Conservation (phyloP, 2,888 invertebrate species). For the Charanyca ferruginea region DNA sequence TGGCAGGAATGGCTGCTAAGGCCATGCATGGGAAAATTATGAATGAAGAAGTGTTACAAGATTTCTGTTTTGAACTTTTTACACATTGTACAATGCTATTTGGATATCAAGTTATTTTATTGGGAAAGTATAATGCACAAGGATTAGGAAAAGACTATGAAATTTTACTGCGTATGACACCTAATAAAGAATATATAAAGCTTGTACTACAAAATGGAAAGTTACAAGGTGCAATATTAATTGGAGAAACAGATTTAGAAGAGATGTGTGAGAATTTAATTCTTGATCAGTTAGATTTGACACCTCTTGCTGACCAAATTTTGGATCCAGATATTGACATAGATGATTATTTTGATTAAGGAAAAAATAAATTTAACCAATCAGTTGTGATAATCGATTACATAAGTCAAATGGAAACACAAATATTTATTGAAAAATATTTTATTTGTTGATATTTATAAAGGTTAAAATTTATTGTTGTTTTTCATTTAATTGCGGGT, state of each 20-base stretch:
- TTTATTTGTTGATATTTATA: too few relatives aligned
- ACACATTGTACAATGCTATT: constrained; percentile 99
- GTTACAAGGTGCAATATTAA: constrained; percentile 98
- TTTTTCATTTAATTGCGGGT: too few relatives aligned
- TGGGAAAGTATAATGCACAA: constrained; percentile 98
- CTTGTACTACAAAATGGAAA: constrained; percentile 96
- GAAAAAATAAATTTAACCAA: neutral
- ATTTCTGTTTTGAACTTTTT: constrained; percentile 99
- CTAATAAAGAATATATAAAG: constrained; percentile 96
- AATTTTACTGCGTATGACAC: constrained; percentile 95
- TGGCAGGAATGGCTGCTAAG: constrained; percentile 98
- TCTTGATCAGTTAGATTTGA: constrained; percentile 97
- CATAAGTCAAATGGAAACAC: too few relatives aligned
- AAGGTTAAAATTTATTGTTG: too few relatives aligned
- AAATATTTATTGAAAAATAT: too few relatives aligned
- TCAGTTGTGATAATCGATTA: too few relatives aligned
- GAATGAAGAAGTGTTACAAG: constrained; percentile 94
- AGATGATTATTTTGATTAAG: constrained; percentile 99
- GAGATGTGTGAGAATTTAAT: constrained; percentile 99
- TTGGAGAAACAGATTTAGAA: constrained; percentile 99
- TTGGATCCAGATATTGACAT: constrained; percentile 99
- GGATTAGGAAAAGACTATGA: constrained; percentile 95
- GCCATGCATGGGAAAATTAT: constrained; percentile 94
- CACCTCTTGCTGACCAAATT: constrained; percentile 97
- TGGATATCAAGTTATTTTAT: constrained; percentile 97